Evolutionary conservation across 2,888 invertebrate species (phyloP).

Genomic region (Anthrax anthrax): DNA sequence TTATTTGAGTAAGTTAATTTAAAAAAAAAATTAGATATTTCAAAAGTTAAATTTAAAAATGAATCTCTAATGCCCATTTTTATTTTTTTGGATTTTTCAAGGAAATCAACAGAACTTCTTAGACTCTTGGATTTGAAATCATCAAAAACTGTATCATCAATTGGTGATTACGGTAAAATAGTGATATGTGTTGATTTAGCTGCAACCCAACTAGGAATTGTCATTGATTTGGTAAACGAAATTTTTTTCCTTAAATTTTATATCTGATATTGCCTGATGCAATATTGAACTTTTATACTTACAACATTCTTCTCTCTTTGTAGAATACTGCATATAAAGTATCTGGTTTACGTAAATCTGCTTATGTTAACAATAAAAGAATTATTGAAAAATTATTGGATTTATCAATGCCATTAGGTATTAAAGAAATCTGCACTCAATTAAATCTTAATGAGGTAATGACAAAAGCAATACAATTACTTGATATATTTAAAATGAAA

Average conservation of each 20-base stretch:
- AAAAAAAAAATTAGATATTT: too few species aligned
- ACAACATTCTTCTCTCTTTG: too few species aligned
- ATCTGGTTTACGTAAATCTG: slow-evolving; percentile 40
- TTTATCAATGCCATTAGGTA: slow-evolving; percentile 39
- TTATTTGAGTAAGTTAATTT: slow-evolving; percentile 22
- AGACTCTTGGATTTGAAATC: slow-evolving; percentile 25
- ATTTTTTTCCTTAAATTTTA: neutral
- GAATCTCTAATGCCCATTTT: too few species aligned
- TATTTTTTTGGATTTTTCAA: slow-evolving; percentile 8
- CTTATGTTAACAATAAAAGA: slow-evolving; percentile 42
- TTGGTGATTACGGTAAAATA: slow-evolving; percentile 45
- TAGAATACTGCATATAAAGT: slow-evolving; percentile 45
- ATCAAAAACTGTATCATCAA: slow-evolving; percentile 24
- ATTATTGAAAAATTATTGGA: slow-evolving; percentile 46
- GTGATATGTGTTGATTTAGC: slow-evolving; percentile 49
- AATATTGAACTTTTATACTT: too few species aligned
- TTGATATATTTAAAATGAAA: slow-evolving; percentile 37
- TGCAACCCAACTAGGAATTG: slow-evolving; percentile 35
- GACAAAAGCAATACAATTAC: slow-evolving; percentile 39
- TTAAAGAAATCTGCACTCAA: slow-evolving; percentile 43
- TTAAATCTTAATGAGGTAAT: slow-evolving; percentile 37
- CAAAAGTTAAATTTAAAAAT: too few species aligned
- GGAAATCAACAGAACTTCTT: slow-evolving; percentile 28
- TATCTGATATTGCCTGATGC: too few species aligned
- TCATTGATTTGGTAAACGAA: slow-evolving; percentile 35